phyloP scores from a whole-genome alignment of 2,888 invertebrate species.

The Drosophila buzzatii region DNA sequence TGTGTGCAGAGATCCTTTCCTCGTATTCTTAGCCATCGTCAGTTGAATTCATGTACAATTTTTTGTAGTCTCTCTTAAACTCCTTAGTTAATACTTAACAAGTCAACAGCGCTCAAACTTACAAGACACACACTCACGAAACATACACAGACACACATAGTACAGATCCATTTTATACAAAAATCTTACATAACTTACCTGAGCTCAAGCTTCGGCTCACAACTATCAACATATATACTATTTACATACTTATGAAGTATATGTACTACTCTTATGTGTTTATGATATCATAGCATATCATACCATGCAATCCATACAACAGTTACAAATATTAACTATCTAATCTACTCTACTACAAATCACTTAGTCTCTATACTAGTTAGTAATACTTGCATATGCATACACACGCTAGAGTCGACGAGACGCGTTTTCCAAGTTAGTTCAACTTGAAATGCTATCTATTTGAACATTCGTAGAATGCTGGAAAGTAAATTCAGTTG shows the following conservation, averaged over 20 bases:
- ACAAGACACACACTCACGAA: constrained; percentile 16
- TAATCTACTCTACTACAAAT: constrained; percentile 25
- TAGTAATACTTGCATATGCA: constrained; percentile 19
- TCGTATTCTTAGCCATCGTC: constrained; percentile 52
- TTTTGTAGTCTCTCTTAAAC: constrained; percentile 48
- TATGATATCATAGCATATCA: constrained; percentile 33
- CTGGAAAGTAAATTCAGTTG: not conserved
- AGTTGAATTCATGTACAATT: constrained; percentile 48
- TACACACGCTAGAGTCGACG: constrained; percentile 15
- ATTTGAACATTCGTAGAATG: not conserved
- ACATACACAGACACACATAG: constrained; percentile 6
- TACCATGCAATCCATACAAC: constrained; percentile 24
- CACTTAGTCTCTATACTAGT: constrained; percentile 36
- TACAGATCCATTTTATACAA: constrained; percentile 20
- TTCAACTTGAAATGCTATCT: not conserved
- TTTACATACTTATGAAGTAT: constrained; percentile 24
- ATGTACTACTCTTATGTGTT: constrained; percentile 23
- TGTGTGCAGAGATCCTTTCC: constrained; percentile 57
- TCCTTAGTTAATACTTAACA: constrained; percentile 47
- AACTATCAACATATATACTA: constrained; percentile 11
- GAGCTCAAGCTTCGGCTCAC: constrained; percentile 45
- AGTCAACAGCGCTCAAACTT: constrained; percentile 43
- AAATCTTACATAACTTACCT: constrained; percentile 20
- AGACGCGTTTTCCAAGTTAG: not conserved
- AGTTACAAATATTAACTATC: constrained; percentile 21